These are phyloP conservation scores for Drosophila fulvimacula DNA, from an alignment of 2,888 invertebrate genomes.

Conservation along the genomic window DNA sequence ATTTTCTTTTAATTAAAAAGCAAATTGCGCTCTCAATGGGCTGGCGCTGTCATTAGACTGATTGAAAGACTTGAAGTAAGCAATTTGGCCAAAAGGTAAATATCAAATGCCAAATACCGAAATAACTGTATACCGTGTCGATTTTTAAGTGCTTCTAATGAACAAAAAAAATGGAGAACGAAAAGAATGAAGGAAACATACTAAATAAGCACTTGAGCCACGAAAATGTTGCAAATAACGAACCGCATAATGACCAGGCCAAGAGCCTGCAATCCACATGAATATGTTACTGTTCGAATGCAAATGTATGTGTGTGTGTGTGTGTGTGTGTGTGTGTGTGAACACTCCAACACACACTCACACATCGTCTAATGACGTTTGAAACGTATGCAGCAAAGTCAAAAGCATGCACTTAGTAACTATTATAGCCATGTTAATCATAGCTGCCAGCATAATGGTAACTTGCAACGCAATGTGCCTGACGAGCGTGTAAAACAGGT, in stretches of 20 bases:
- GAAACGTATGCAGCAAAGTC: conserved; percentile 67
- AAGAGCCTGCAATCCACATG: conserved; percentile 43
- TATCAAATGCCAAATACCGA: conserved; percentile 68
- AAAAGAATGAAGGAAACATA: conserved; percentile 14
- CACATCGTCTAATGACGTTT: conserved; percentile 60
- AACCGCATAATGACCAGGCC: conserved; percentile 74
- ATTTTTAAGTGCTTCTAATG: conserved; percentile 76
- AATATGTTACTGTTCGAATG: conserved; percentile 17
- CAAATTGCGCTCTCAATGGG: conserved; percentile 59
- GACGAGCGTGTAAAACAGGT: conserved; percentile 45
- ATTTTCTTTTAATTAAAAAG: conserved; percentile 79
- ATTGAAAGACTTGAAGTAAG: conserved; percentile 71
- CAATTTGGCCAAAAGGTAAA: conserved; percentile 70
- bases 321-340: conserved; percentile 17
- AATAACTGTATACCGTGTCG: conserved; percentile 74
- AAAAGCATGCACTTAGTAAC: conserved; percentile 78
- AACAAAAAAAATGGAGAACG: conserved; percentile 33
- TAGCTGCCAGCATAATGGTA: conserved; percentile 71
- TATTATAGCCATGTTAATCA: conserved; percentile 76
- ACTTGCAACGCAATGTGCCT: conserved; percentile 65
- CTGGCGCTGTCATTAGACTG: conserved; percentile 69
- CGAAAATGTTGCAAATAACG: conserved; percentile 69
- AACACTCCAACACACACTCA: neutral
- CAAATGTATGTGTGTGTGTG: conserved; percentile 14
- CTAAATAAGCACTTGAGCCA: conserved; percentile 76